A percentile compares a stretch with the other conserved stretches of the same genome.
phyloP scores from a whole-genome alignment of 2,113 vertebrate species.

The Mesocricetus auratus region DNA sequence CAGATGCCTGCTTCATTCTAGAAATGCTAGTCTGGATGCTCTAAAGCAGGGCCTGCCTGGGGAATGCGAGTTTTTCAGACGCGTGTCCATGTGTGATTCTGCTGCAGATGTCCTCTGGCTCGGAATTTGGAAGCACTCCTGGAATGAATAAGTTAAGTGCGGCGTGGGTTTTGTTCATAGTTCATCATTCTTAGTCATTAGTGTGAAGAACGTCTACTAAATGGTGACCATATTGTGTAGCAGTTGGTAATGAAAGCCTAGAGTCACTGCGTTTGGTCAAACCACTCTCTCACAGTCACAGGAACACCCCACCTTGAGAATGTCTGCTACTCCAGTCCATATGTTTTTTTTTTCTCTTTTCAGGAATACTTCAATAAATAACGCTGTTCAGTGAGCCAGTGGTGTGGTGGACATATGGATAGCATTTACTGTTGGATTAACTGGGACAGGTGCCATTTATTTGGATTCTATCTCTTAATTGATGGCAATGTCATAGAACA shows the following conservation, averaged over 20 bases:
- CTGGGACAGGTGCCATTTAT: neutral
- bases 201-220: slow-evolving; percentile 51
- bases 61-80: neutral
- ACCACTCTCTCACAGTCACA: neutral
- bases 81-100: neutral
- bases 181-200: slow-evolving; percentile 64
- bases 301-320: neutral
- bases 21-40: neutral
- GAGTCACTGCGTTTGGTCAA: neutral
- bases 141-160: slow-evolving; percentile 64
- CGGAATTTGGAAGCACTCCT: slow-evolving; percentile 40
- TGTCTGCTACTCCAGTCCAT: neutral
- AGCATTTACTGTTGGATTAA: slow-evolving; percentile 59
- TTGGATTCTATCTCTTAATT: slow-evolving; percentile 44
- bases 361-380: slow-evolving; percentile 35
- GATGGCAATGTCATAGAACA: slow-evolving; percentile 30
- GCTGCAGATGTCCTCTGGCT: slow-evolving; percentile 30
- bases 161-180: slow-evolving; percentile 38
- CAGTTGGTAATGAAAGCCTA: slow-evolving; percentile 43
- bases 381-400: slow-evolving; percentile 19
- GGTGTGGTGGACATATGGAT: neutral
- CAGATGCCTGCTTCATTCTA: neutral
- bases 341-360: neutral
- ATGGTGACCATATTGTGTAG: slow-evolving; percentile 62
- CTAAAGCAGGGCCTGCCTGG: neutral